Percentiles rank a stretch among this genome's conserved stretches.
phyloP scores from a whole-genome alignment of 2,113 vertebrate genomes.

The Struthio camelus region DNA sequence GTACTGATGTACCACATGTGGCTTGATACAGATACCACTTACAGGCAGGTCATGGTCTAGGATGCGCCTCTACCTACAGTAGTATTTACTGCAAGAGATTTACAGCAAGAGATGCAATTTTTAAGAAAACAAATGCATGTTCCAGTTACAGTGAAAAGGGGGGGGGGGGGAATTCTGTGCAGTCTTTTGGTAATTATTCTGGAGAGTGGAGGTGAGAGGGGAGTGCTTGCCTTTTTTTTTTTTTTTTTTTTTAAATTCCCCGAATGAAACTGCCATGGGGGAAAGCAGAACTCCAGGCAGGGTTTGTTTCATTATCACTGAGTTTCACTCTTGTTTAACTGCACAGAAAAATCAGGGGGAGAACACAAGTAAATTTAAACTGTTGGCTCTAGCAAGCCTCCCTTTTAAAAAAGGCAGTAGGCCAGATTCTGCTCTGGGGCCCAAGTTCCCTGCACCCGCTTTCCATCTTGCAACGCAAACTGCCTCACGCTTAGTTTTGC shows the following conservation, averaged over 20 bases:
- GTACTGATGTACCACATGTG: accelerated
- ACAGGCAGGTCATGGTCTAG: background rate
- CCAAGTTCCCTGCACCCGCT: accelerated
- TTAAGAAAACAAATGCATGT: background rate
- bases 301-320: accelerated
- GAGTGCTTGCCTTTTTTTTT: background rate
- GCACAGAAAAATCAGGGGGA: background rate
- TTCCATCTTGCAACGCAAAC: background rate
- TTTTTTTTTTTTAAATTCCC: background rate
- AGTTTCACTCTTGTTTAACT: background rate
- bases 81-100: background rate
- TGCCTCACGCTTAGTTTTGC: background rate
- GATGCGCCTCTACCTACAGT: background rate
- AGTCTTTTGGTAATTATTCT: background rate
- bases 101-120: background rate
- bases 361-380: background rate
- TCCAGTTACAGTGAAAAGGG: accelerated
- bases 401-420: background rate
- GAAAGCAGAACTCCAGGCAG: background rate
- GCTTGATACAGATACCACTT: background rate
- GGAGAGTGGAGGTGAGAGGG: background rate
- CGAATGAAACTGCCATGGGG: background rate
- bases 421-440: background rate
- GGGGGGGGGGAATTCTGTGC: background rate
- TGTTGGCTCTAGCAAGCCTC: accelerated